phyloP scores from a whole-genome alignment of 30 jellyfish, hydroid and myxozoan species.

The Cassiopea andromeda region DNA sequence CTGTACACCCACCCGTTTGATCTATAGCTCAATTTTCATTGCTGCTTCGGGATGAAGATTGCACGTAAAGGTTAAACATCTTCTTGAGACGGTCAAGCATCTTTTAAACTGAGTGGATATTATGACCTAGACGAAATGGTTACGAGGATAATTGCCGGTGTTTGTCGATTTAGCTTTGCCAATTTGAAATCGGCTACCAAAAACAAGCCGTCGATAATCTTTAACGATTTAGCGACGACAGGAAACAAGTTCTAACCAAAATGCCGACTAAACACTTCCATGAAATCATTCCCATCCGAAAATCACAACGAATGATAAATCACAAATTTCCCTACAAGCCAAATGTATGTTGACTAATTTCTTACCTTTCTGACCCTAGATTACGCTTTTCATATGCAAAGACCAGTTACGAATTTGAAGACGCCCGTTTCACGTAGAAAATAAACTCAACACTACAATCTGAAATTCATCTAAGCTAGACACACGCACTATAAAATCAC shows the following conservation, averaged over 20 bases:
- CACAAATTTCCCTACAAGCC: neutral
- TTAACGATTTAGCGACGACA: constrained; percentile 6
- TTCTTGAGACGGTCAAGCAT: neutral
- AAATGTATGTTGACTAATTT: neutral
- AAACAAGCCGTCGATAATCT: constrained; percentile 28
- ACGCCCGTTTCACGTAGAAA: neutral
- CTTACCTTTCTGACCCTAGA: neutral
- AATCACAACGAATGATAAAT: neutral
- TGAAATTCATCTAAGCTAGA: neutral
- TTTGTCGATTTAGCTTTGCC: constrained; percentile 13
- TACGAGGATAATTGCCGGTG: constrained; percentile 12
- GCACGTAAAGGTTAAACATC: constrained; percentile 4
- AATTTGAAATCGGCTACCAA: constrained; percentile 24
- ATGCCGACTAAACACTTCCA: neutral
- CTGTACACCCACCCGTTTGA: neutral
- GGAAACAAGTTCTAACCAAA: neutral
- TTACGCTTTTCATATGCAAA: neutral
- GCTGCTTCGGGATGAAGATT: neutral
- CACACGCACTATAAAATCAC: too few relatives aligned
- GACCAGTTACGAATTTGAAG: neutral
- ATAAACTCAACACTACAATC: neutral
- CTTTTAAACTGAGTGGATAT: neutral
- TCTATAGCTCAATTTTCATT: neutral
- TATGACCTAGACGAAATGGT: constrained; percentile 9
- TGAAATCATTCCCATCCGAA: neutral